phyloP scores from a whole-genome alignment of 2,797 vertebrate genomes.

The Eulemur mongoz region DNA sequence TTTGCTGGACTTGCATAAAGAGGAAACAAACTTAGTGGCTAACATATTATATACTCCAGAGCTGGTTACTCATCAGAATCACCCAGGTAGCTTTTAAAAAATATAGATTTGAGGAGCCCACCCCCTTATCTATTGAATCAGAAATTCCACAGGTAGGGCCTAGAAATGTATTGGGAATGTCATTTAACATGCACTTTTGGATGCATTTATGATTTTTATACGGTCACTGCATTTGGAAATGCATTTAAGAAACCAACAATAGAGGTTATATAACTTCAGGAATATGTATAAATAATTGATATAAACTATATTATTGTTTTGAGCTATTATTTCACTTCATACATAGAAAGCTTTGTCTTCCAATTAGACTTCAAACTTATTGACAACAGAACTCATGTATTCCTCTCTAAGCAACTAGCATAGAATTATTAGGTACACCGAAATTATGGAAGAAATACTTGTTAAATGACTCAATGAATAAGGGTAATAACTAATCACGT shows the following conservation, averaged over 20 bases:
- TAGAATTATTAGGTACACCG: background rate
- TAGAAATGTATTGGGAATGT: background rate
- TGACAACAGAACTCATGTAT: background rate
- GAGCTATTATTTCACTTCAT: conserved; percentile 16
- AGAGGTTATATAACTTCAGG: background rate
- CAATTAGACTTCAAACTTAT: conserved; percentile 9
- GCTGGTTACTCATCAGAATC: background rate
- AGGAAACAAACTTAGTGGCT: background rate
- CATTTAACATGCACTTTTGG: background rate
- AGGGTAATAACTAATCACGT: background rate
- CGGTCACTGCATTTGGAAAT: background rate
- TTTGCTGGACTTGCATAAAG: background rate
- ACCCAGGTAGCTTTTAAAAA: background rate
- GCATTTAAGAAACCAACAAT: background rate
- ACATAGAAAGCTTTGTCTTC: background rate
- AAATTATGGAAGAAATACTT: background rate
- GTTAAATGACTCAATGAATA: background rate
- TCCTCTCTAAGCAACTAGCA: background rate
- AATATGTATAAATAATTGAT: conserved; percentile 9
- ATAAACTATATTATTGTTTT: background rate
- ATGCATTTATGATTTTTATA: conserved; percentile 46
- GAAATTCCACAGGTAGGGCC: background rate
- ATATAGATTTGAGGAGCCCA: background rate
- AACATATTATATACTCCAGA: background rate
- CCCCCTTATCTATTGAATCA: background rate